These are phyloP conservation scores for Callaeas wilsoni DNA, from an alignment of 2,113 vertebrate genomes.

Conservation along the genomic window DNA sequence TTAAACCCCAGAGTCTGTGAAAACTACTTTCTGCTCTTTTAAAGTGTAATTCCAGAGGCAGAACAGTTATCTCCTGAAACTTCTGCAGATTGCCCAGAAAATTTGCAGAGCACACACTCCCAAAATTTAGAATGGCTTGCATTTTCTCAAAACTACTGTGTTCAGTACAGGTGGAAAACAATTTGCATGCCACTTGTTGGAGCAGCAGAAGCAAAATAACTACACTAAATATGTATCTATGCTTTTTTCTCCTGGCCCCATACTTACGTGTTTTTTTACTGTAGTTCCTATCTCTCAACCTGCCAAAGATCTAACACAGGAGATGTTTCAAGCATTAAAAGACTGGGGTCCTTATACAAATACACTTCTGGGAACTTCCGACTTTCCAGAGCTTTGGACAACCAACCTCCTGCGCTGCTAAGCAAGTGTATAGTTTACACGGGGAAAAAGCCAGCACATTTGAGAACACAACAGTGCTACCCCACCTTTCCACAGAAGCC, in stretches of 20 bases:
- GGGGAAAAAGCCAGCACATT: neutral
- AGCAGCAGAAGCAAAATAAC: neutral
- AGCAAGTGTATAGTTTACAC: neutral
- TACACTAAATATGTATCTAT: neutral
- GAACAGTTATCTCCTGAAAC: neutral
- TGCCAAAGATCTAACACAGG: neutral
- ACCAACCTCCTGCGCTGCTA: neutral
- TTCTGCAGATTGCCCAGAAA: neutral
- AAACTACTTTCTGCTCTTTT: neutral
- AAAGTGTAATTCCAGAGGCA: neutral
- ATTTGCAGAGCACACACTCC: neutral
- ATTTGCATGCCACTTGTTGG: neutral
- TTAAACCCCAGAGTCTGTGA: neutral
- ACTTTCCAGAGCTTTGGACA: neutral
- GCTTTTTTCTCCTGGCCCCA: neutral
- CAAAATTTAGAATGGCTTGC: neutral
- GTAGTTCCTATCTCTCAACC: neutral
- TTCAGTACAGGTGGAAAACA: neutral
- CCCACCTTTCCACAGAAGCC: neutral
- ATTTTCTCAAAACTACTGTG: neutral
- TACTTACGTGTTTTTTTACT: neutral
- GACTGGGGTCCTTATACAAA: neutral
- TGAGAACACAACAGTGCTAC: accelerated
- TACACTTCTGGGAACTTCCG: neutral
- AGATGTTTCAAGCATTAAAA: neutral